Percentiles rank a stretch among this genome's conserved stretches.
Evolutionary conservation across 1,140 invertebrate species (phyloP).

Genomic region (Cotesia glomerata): DNA sequence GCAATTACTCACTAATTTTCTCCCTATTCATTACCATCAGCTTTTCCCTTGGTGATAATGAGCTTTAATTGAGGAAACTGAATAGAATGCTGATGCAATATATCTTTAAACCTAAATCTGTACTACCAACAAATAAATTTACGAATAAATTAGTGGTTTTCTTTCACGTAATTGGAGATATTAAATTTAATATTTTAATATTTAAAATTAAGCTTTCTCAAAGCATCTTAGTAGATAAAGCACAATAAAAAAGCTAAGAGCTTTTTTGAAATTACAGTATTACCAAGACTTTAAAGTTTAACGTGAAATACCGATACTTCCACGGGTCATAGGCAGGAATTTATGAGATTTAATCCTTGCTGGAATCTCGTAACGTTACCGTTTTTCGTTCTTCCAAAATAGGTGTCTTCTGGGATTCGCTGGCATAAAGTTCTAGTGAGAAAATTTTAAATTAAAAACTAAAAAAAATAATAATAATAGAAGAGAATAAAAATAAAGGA

Average conservation of each 20-base stretch:
- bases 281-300: conserved; percentile 33
- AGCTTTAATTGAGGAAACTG: not conserved
- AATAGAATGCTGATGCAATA: too few species aligned
- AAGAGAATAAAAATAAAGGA: not conserved
- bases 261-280: not conserved
- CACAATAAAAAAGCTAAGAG: not conserved
- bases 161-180: too few species aligned
- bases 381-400: not conserved
- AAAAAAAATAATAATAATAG: conserved; percentile 24
- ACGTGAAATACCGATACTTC: conserved; percentile 53
- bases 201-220: too few species aligned
- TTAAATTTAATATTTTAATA: too few species aligned
- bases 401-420: conserved; percentile 1
- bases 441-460: conserved; percentile 30
- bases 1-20: not conserved
- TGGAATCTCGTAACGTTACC: conserved; percentile 36
- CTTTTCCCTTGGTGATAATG: not conserved
- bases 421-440: not conserved
- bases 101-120: too few species aligned
- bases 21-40: not conserved
- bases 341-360: conserved; percentile 55
- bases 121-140: too few species aligned
- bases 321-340: conserved; percentile 46
- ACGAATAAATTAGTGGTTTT: too few species aligned
- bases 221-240: not conserved